These are phyloP conservation scores for Phoenicopterus ruber DNA, from an alignment of 2,113 vertebrate species.

Conservation along the genomic window DNA sequence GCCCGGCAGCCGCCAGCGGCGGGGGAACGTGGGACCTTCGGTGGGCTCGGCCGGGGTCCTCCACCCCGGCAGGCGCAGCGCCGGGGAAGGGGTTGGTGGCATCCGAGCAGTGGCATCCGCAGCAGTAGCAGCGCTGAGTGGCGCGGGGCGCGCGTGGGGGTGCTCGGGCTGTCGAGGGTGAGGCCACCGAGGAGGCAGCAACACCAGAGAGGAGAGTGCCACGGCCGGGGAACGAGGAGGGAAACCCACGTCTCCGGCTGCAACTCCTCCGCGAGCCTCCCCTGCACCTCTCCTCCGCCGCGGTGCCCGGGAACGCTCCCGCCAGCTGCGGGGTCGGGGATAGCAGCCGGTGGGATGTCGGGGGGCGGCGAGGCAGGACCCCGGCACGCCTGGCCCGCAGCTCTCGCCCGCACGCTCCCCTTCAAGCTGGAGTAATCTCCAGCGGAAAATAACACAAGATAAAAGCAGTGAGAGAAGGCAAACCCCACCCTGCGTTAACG, in stretches of 20 bases:
- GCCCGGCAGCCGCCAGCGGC: rapidly evolving
- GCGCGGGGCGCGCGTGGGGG: no score
- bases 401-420: background rate
- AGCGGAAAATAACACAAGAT: background rate
- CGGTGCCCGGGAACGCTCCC: rapidly evolving
- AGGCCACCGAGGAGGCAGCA: background rate
- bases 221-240: background rate
- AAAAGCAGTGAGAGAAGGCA: background rate
- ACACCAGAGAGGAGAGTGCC: background rate
- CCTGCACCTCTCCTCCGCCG: background rate
- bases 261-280: background rate
- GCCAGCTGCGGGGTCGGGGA: rapidly evolving
- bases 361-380: background rate
- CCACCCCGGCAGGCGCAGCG: rapidly evolving
- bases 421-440: background rate
- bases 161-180: background rate
- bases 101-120: background rate
- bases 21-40: rapidly evolving
- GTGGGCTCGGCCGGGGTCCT: background rate
- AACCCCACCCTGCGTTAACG: rapidly evolving
- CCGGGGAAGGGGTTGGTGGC: background rate
- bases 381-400: rapidly evolving
- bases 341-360: rapidly evolving
- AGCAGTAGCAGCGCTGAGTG: no score
- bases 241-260: rapidly evolving